Evolutionary conservation across 2,113 vertebrate genomes (phyloP).

Genomic region (Oryzias melastigma): DNA sequence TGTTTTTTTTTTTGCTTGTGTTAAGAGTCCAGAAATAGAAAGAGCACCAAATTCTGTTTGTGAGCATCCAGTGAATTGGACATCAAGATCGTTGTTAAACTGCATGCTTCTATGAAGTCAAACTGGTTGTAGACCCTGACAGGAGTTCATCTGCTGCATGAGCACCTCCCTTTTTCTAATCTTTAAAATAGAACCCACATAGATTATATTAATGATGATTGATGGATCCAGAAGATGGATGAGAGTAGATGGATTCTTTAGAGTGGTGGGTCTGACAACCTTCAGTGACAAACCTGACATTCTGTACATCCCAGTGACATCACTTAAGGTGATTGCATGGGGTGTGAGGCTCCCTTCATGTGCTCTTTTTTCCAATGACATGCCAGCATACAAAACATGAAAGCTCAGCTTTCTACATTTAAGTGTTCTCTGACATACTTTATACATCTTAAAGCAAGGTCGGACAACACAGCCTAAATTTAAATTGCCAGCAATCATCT

Average conservation of each 20-base stretch:
- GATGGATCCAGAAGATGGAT: slow-evolving; percentile 21
- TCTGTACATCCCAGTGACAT: slow-evolving; percentile 40
- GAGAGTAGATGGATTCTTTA: slow-evolving; percentile 5
- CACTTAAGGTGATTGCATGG: slow-evolving; percentile 58
- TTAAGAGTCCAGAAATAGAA: background rate
- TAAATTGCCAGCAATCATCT: no score
- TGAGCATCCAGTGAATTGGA: slow-evolving; percentile 5
- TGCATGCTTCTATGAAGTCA: slow-evolving; percentile 13
- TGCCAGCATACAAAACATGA: slow-evolving; percentile 7
- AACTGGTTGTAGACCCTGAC: slow-evolving; percentile 22
- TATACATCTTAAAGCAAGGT: no score
- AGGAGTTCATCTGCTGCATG: slow-evolving; percentile 28
- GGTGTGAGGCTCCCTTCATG: background rate
- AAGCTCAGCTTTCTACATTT: background rate
- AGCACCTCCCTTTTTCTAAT: slow-evolving; percentile 29
- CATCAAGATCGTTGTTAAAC: slow-evolving; percentile 25
- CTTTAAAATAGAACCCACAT: slow-evolving; percentile 40
- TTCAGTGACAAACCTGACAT: slow-evolving; percentile 34
- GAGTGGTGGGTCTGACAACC: slow-evolving; percentile 20
- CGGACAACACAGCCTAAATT: no score
- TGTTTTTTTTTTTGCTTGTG: background rate
- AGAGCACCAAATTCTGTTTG: background rate
- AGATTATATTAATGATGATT: slow-evolving; percentile 34
- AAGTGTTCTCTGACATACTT: background rate
- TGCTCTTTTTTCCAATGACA: slow-evolving; percentile 24